These are phyloP conservation scores for Hanleya hanleyi DNA, from an alignment of 2,888 invertebrate genomes.

Conservation along the genomic window DNA sequence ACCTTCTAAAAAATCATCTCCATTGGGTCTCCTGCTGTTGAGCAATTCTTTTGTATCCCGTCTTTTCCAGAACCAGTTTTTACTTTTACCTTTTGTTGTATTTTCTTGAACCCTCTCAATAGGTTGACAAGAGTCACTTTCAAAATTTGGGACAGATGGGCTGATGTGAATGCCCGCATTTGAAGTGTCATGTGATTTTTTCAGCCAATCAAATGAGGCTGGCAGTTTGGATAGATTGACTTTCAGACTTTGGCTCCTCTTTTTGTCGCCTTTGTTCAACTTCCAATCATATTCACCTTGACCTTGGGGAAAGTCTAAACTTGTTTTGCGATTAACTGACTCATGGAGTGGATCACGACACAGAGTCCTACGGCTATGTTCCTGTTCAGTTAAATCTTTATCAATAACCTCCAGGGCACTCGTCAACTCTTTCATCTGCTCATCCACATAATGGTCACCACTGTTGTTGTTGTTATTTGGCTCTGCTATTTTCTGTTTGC, in stretches of 20 bases:
- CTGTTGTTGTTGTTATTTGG: constrained; percentile 25
- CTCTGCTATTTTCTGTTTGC: constrained; percentile 32
- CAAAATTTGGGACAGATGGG: not conserved
- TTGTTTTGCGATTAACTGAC: not conserved
- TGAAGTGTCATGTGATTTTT: not conserved
- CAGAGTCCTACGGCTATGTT: not conserved
- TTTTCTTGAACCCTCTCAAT: no score
- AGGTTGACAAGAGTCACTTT: not conserved
- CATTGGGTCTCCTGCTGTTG: not conserved
- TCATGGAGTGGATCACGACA: no score
- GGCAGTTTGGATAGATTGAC: not conserved
- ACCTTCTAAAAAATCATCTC: not conserved
- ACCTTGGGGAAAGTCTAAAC: not conserved
- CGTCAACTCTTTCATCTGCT: constrained; percentile 49
- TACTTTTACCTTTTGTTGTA: not conserved
- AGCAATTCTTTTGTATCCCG: not conserved
- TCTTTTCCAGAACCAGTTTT: not conserved
- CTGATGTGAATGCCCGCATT: no score
- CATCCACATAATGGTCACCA: constrained; percentile 39
- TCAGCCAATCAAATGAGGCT: not conserved
- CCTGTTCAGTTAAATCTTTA: constrained; percentile 15
- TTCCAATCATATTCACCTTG: not conserved
- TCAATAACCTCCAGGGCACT: constrained; percentile 51
- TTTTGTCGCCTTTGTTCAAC: not conserved
- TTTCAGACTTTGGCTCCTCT: not conserved